Percentiles rank a stretch among this genome's conserved stretches.
phyloP scores from a whole-genome alignment of 2,113 vertebrate species.

The Rhinolophus sinicus region DNA sequence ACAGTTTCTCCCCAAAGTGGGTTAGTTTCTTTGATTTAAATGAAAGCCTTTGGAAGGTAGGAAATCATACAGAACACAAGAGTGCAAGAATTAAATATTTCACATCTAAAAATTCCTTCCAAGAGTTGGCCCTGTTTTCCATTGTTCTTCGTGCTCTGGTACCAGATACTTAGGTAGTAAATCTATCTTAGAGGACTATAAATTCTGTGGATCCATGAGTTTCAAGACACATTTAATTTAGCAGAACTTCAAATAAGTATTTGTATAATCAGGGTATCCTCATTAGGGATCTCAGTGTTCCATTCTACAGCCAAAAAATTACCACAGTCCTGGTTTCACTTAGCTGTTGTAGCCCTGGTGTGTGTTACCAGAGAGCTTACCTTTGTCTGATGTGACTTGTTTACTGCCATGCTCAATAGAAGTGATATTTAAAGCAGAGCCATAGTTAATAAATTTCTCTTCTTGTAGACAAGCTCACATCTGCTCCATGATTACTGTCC shows the following conservation, averaged over 20 bases:
- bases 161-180: slow-evolving; percentile 42
- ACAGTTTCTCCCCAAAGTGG: neutral
- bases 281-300: neutral
- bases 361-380: slow-evolving; percentile 21
- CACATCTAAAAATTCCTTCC: neutral
- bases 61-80: neutral
- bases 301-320: slow-evolving; percentile 3
- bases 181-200: slow-evolving; percentile 42
- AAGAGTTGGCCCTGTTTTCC: neutral
- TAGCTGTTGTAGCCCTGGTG: neutral
- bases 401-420: neutral
- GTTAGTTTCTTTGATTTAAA: slow-evolving; percentile 45
- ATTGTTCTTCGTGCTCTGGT: slow-evolving; percentile 13
- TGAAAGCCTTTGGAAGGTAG: neutral
- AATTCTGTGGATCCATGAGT: slow-evolving; percentile 20
- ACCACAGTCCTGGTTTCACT: slow-evolving; percentile 52
- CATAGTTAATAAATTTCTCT: neutral
- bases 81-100: neutral
- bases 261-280: slow-evolving; percentile 30
- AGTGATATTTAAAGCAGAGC: neutral
- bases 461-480: slow-evolving; percentile 11
- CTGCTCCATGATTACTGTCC: neutral
- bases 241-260: slow-evolving; percentile 19
- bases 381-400: slow-evolving; percentile 50
- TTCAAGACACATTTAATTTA: slow-evolving; percentile 60